Evolutionary conservation across 2,113 vertebrate species (phyloP), one percentile per base, ranked within the genome.

Genomic region (Campylomormyrus tamandua): DNA sequence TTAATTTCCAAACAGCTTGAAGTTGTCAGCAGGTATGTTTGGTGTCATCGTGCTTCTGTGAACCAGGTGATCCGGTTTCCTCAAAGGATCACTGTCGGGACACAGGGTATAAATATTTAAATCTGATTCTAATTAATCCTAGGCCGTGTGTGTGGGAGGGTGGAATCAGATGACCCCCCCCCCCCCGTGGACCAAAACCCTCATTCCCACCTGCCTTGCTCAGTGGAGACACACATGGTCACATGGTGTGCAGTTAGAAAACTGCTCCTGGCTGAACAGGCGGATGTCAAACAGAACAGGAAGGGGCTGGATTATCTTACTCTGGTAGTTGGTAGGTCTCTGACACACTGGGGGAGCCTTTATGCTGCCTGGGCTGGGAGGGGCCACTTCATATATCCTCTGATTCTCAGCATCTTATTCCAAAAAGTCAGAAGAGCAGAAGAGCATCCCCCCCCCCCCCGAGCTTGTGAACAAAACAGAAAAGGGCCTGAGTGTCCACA

Each of bases 61-160:
- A 90, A 91, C 70, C 89, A 42, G 21, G 91, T 58, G 88, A 95
- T 95, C 94, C 89, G 58, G 92, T 95, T 95, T 95, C 95, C 91
- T 90, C 90, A 17, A 52, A 87, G 93, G 93, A 93, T 94, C 94
- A 93, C 94, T 94, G 93, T 94, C 92, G 93, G 92, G 92, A 94
- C 93, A 94, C 92, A 89, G 89, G 52, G 89, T 89, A 95, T 96
- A 92, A 95, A 95, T 96, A 95, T 95, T 96, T 96, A 94, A 96
- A 95, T 95, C 3, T 77, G 94, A 95, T 95, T 95, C 94, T 95
- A 96, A 95, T 96, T 95, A 95, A 95, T 94, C 94, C 92, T 49
- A 87, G 93, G 83, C 35, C 6, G 19, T 83, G 19, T 39, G 70
- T 90, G 89, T 91, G 74, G 90, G 19, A 92, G 90, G 89, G 91